A percentile compares a stretch with the other conserved stretches of the same genome.
Evolutionary conservation across 2,797 vertebrate species (phyloP).

Genomic region (Melanotaenia parkinsoni): DNA sequence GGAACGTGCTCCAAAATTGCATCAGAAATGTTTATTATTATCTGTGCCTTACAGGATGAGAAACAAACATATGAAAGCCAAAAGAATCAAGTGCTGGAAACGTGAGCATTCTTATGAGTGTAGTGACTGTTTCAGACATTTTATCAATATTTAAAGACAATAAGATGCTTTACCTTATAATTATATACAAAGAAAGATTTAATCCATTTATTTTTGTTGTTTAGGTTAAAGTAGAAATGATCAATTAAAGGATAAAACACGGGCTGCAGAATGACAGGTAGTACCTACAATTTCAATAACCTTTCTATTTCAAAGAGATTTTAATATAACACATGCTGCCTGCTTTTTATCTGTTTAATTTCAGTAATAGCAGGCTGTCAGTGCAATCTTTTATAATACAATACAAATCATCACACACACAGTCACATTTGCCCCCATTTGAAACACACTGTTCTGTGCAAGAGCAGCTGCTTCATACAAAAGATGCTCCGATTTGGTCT

Average conservation of each 20-base stretch:
- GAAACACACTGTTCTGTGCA: not conserved
- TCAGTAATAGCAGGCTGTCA: slow-evolving; percentile 21
- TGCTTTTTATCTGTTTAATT: slow-evolving; percentile 23
- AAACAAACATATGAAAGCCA: not conserved
- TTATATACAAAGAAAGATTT: not conserved
- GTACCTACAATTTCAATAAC: slow-evolving; percentile 3
- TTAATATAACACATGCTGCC: slow-evolving; percentile 1
- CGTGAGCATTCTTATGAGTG: no score
- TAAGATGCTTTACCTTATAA: no score
- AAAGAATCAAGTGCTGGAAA: no score
- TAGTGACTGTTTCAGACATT: no score
- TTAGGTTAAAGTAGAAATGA: not conserved
- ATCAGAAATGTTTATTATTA: slow-evolving; percentile 19
- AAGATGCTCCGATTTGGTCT: slow-evolving; percentile 31
- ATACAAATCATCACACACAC: not conserved
- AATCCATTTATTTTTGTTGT: not conserved
- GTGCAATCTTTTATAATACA: not conserved
- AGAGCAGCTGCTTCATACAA: slow-evolving; percentile 35
- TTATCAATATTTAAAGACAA: no score
- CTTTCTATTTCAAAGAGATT: slow-evolving; percentile 9
- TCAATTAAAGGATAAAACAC: not conserved
- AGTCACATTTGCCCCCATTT: not conserved
- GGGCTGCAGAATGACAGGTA: no score
- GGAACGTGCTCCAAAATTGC: slow-evolving; percentile 27
- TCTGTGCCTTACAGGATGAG: not conserved